Evolutionary conservation across 1,140 invertebrate species (phyloP).

Genomic region (Drosophila truncata): DNA sequence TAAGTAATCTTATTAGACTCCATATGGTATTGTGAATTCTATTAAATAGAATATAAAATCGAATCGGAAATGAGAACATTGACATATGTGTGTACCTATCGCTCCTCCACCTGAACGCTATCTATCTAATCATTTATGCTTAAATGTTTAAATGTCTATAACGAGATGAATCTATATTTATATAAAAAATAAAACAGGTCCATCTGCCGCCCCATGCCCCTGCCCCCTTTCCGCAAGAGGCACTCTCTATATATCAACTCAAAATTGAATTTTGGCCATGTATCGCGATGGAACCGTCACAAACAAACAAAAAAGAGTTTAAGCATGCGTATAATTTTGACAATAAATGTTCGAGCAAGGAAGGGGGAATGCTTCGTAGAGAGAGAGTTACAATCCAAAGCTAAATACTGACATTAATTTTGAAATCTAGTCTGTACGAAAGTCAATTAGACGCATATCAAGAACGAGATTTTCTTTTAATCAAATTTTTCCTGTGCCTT

Average conservation of each 20-base stretch:
- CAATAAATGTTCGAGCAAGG: constrained; percentile 63
- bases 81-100: constrained; percentile 82
- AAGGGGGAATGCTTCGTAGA: constrained; percentile 44
- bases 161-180: constrained; percentile 48
- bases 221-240: constrained; percentile 12
- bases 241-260: constrained; percentile 40
- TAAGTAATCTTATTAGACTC: constrained; percentile 52
- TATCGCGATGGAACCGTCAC: too few relatives aligned
- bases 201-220: constrained; percentile 28
- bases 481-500: constrained; percentile 71
- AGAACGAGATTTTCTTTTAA: constrained; percentile 25
- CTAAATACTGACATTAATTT: constrained; percentile 37
- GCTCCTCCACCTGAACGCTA: constrained; percentile 80
- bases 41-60: constrained; percentile 54
- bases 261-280: constrained; percentile 71
- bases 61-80: constrained; percentile 67
- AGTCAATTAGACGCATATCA: constrained; percentile 79
- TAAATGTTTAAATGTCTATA: constrained; percentile 61
- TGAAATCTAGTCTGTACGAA: constrained; percentile 40
- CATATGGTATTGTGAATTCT: constrained; percentile 52
- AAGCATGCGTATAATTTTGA: constrained; percentile 76
- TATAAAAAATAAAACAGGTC: constrained; percentile 20
- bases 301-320: constrained; percentile 13
- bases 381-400: constrained; percentile 28
- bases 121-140: constrained; percentile 61